Evolutionary conservation across 2,797 vertebrate species (phyloP).

Genomic region (Glossophaga mutica): DNA sequence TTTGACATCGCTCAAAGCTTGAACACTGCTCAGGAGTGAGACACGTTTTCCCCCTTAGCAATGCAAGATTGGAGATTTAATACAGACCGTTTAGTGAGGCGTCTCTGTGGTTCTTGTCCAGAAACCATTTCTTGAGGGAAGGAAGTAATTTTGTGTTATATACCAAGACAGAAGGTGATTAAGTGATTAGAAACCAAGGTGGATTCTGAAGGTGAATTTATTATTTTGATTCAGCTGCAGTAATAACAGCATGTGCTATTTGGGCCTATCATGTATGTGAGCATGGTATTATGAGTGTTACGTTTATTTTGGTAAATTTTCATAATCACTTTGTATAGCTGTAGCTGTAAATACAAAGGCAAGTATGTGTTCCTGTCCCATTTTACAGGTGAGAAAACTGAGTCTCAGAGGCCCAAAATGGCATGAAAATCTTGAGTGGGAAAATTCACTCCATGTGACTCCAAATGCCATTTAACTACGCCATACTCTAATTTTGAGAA

Average conservation of each 20-base stretch:
- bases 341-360: background rate
- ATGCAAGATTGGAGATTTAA: conserved; percentile 59
- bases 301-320: background rate
- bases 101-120: background rate
- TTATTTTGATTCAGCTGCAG: background rate
- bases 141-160: background rate
- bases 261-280: background rate
- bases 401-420: background rate
- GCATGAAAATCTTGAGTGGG: background rate
- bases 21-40: conserved; percentile 47
- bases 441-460: background rate
- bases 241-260: background rate
- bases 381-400: background rate
- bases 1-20: conserved; percentile 77
- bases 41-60: background rate
- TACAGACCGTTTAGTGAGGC: background rate
- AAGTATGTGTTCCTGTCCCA: background rate
- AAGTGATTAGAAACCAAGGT: background rate
- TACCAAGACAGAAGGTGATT: background rate
- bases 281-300: background rate
- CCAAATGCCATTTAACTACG: background rate
- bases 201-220: background rate
- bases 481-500: background rate
- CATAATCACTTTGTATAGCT: background rate
- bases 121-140: conserved; percentile 27